Percentiles rank a stretch among this genome's conserved stretches.
phyloP scores from a whole-genome alignment of 2,888 invertebrate genomes.

The Temnothorax unifasciatus region DNA sequence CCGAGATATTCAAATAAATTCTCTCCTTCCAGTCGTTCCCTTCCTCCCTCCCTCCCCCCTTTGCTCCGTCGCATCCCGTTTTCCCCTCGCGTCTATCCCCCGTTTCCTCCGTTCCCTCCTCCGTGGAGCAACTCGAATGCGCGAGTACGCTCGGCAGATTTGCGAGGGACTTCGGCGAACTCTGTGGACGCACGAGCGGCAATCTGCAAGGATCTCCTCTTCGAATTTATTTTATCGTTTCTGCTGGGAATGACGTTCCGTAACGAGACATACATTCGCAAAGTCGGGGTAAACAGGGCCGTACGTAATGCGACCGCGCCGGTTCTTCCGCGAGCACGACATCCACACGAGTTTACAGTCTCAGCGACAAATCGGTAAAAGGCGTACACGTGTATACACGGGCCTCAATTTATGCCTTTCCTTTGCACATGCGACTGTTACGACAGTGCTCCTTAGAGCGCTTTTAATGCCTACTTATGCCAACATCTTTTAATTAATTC shows the following conservation, averaged over 20 bases:
- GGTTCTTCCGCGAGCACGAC: slow-evolving; percentile 72
- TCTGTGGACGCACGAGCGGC: slow-evolving; percentile 72
- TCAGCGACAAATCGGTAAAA: slow-evolving; percentile 70
- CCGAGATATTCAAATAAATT: slow-evolving; percentile 75
- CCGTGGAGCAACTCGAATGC: slow-evolving; percentile 59
- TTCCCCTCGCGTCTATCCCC: slow-evolving; percentile 33
- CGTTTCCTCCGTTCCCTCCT: slow-evolving; percentile 35
- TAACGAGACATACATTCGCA: slow-evolving; percentile 84
- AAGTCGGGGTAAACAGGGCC: slow-evolving; percentile 82
- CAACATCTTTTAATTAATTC: slow-evolving; percentile 24
- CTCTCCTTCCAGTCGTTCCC: slow-evolving; percentile 53
- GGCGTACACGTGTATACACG: slow-evolving; percentile 28
- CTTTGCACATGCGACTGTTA: slow-evolving; percentile 20
- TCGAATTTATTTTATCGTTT: slow-evolving; percentile 83
- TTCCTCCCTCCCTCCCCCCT: background rate
- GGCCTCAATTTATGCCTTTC: slow-evolving; percentile 25
- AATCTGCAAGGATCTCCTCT: slow-evolving; percentile 80
- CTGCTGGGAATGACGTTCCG: slow-evolving; percentile 82
- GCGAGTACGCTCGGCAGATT: slow-evolving; percentile 66
- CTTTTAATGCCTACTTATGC: background rate
- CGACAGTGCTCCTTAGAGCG: slow-evolving; percentile 1
- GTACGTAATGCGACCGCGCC: slow-evolving; percentile 80
- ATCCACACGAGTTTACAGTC: slow-evolving; percentile 74
- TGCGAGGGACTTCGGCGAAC: slow-evolving; percentile 69
- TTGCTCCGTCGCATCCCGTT: slow-evolving; percentile 15